Evolutionary conservation across 2,888 invertebrate genomes (phyloP).

Genomic region (Rhingia rostrata): DNA sequence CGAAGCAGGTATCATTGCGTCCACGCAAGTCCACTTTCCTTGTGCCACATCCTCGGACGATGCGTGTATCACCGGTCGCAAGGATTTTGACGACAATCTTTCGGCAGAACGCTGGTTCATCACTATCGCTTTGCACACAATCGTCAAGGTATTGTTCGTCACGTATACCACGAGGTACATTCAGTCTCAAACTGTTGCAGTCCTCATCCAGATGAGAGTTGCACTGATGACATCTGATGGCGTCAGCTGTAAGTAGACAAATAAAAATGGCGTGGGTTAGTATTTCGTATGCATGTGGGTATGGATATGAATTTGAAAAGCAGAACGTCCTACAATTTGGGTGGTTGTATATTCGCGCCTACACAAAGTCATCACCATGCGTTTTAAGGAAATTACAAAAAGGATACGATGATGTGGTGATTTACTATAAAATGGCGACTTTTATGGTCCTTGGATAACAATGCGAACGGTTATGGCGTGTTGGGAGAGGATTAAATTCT

Average conservation of each 20-base stretch:
- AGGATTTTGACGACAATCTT: slow-evolving; percentile 87
- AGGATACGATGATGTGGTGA: slow-evolving; percentile 34
- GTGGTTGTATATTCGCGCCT: too few relatives aligned
- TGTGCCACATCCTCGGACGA: slow-evolving; percentile 87
- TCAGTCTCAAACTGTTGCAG: slow-evolving; percentile 85
- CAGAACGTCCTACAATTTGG: slow-evolving; percentile 10
- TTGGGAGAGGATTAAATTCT: slow-evolving; percentile 33
- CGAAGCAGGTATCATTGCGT: slow-evolving; percentile 84
- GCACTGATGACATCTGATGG: slow-evolving; percentile 89
- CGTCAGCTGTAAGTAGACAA: slow-evolving; percentile 82
- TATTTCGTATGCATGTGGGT: slow-evolving; percentile 56
- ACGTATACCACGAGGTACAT: slow-evolving; percentile 82
- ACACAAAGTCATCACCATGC: too few relatives aligned
- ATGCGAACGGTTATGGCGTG: slow-evolving; percentile 24
- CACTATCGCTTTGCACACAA: slow-evolving; percentile 79
- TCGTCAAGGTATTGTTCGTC: slow-evolving; percentile 84
- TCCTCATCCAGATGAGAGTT: slow-evolving; percentile 88
- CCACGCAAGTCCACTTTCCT: slow-evolving; percentile 70
- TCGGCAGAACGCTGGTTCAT: slow-evolving; percentile 86
- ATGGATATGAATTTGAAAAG: slow-evolving; percentile 1
- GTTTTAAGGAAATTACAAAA: slow-evolving; percentile 6
- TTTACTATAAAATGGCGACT: slow-evolving; percentile 50
- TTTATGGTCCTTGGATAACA: slow-evolving; percentile 22
- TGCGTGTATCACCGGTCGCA: slow-evolving; percentile 82
- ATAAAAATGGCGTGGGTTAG: background rate